These are phyloP conservation scores for Mesembrinibis cayennensis DNA, from an alignment of 2,113 vertebrate species.

Conservation along the genomic window DNA sequence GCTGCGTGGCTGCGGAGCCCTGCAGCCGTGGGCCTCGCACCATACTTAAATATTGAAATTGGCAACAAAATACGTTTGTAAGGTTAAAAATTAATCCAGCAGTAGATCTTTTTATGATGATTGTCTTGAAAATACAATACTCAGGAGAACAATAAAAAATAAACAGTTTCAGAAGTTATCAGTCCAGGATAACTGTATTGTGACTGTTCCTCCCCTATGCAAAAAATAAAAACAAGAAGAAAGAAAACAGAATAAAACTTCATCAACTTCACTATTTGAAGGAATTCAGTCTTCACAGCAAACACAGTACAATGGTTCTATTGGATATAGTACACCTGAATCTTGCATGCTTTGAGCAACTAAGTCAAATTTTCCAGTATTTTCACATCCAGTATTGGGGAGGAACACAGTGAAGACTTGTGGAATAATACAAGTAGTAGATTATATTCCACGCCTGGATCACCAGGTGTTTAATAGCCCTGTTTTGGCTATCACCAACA, in stretches of 20 bases:
- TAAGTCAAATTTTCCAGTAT: background rate
- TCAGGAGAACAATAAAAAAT: background rate
- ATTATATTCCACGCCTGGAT: background rate
- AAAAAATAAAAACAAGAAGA: background rate
- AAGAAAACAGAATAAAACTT: background rate
- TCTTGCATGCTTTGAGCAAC: background rate
- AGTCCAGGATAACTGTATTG: background rate
- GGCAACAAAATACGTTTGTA: background rate
- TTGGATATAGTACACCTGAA: background rate
- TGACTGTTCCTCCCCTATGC: background rate
- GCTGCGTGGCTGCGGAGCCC: rapidly evolving
- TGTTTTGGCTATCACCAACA: background rate
- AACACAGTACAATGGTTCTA: background rate
- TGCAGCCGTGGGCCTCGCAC: background rate
- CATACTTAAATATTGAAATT: background rate
- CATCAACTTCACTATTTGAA: background rate
- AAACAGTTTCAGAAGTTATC: background rate
- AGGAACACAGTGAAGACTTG: background rate
- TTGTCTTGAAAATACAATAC: background rate
- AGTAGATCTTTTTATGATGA: background rate
- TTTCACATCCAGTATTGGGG: background rate
- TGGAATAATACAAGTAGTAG: background rate
- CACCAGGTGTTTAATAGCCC: background rate
- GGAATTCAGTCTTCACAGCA: background rate
- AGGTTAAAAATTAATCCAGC: background rate